Percentiles rank a stretch among this genome's conserved stretches.
Evolutionary conservation across 2,888 invertebrate genomes (phyloP).

Genomic region (Salticus scenicus): DNA sequence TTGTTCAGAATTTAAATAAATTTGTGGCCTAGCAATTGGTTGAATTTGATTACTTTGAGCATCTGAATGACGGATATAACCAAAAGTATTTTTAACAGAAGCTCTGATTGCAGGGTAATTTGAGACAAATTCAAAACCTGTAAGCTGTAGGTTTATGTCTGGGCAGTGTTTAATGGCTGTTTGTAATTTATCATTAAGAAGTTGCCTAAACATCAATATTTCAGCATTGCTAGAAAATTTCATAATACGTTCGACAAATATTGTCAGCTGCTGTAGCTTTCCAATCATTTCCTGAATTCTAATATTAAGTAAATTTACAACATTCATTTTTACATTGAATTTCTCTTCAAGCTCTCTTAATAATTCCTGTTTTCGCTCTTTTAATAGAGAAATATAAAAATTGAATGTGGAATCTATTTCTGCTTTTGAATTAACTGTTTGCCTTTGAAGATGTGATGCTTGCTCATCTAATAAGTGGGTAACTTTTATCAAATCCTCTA

Average conservation of each 20-base stretch:
- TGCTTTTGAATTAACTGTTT: slow-evolving; percentile 78
- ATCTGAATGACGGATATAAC: slow-evolving; percentile 87
- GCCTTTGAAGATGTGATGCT: slow-evolving; percentile 79
- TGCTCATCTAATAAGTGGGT: slow-evolving; percentile 91
- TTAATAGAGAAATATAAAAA: slow-evolving; percentile 95
- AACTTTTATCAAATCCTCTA: slow-evolving; percentile 85
- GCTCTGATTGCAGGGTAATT: slow-evolving; percentile 96
- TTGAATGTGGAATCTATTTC: slow-evolving; percentile 94
- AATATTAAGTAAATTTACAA: slow-evolving; percentile 89
- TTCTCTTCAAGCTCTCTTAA: slow-evolving; percentile 95
- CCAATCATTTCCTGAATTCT: slow-evolving; percentile 95
- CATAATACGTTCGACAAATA: slow-evolving; percentile 93
- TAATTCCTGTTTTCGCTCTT: slow-evolving; percentile 95
- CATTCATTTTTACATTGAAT: slow-evolving; percentile 92
- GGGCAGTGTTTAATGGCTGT: slow-evolving; percentile 87
- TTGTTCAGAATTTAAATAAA: slow-evolving; percentile 78
- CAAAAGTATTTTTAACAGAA: slow-evolving; percentile 95
- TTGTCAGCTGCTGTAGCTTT: slow-evolving; percentile 91
- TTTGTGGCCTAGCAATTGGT: slow-evolving; percentile 91
- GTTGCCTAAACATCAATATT: slow-evolving; percentile 93
- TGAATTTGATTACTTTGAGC: slow-evolving; percentile 80
- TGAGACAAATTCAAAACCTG: slow-evolving; percentile 96
- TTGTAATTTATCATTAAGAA: slow-evolving; percentile 93
- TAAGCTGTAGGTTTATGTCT: slow-evolving; percentile 87
- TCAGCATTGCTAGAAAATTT: slow-evolving; percentile 92